A percentile compares a stretch with the other conserved stretches of the same genome.
Evolutionary conservation across 2,113 vertebrate genomes (phyloP).

Genomic region (Hyla sarda): DNA sequence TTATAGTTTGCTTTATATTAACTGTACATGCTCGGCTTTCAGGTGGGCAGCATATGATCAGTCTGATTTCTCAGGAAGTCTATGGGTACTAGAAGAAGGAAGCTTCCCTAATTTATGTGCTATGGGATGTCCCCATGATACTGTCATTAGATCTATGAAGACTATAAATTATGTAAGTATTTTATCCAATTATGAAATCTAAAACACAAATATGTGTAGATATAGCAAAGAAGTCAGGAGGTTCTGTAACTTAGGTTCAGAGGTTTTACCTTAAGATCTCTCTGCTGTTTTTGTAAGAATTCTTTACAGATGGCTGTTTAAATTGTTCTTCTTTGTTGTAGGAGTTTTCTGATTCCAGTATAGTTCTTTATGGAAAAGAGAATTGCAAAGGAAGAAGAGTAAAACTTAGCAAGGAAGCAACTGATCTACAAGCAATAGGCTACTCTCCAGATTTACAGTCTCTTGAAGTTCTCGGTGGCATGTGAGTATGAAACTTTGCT

Average conservation of each 20-base stretch:
- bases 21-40: slow-evolving; percentile 41
- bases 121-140: slow-evolving; percentile 82
- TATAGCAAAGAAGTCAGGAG: neutral
- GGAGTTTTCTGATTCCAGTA: slow-evolving; percentile 89
- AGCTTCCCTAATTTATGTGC: slow-evolving; percentile 79
- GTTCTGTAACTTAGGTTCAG: neutral
- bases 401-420: slow-evolving; percentile 72
- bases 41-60: slow-evolving; percentile 90
- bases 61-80: slow-evolving; percentile 83
- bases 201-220: neutral
- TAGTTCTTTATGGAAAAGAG: slow-evolving; percentile 84
- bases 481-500: slow-evolving; percentile 77
- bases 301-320: neutral
- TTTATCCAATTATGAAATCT: neutral
- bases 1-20: too few relatives aligned
- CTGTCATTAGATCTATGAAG: slow-evolving; percentile 80
- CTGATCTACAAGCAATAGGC: slow-evolving; percentile 81
- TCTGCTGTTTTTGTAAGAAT: neutral
- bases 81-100: slow-evolving; percentile 93
- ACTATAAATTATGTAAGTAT: slow-evolving; percentile 84
- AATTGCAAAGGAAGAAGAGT: slow-evolving; percentile 86
- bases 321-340: slow-evolving; percentile 63
- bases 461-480: slow-evolving; percentile 87
- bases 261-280: neutral
- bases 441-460: slow-evolving; percentile 81